These are phyloP conservation scores for Pyrrhosoma nymphula DNA, from an alignment of 2,888 invertebrate species.

Conservation along the genomic window DNA sequence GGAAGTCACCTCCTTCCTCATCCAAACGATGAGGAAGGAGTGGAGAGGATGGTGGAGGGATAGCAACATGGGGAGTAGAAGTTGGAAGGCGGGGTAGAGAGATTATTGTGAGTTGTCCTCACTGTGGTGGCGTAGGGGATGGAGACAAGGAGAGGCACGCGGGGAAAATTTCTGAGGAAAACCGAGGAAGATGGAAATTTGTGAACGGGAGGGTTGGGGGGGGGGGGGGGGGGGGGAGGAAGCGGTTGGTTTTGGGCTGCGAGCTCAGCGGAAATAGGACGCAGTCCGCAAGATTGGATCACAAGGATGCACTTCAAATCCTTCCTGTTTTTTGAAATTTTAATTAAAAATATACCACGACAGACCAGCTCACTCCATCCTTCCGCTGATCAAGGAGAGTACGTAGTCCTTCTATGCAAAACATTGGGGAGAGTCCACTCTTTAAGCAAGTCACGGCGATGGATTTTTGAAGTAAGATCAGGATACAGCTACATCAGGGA, in stretches of 20 bases:
- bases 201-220: neutral
- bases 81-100: neutral
- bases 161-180: neutral
- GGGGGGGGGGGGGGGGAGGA: neutral
- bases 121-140: too few species aligned
- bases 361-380: neutral
- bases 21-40: constrained; percentile 41
- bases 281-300: neutral
- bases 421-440: too few species aligned
- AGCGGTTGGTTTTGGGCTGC: constrained; percentile 8
- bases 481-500: too few species aligned
- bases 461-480: too few species aligned
- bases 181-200: neutral
- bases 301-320: neutral
- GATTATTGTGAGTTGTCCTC: neutral
- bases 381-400: neutral
- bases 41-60: neutral
- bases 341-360: neutral
- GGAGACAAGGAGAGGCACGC: neutral
- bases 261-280: neutral
- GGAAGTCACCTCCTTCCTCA: constrained; percentile 46
- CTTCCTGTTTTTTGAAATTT: neutral
- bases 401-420: too few species aligned
- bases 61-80: neutral
- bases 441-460: too few species aligned